phyloP scores from a whole-genome alignment of 2,113 vertebrate species.

The Syngnathus typhle region DNA sequence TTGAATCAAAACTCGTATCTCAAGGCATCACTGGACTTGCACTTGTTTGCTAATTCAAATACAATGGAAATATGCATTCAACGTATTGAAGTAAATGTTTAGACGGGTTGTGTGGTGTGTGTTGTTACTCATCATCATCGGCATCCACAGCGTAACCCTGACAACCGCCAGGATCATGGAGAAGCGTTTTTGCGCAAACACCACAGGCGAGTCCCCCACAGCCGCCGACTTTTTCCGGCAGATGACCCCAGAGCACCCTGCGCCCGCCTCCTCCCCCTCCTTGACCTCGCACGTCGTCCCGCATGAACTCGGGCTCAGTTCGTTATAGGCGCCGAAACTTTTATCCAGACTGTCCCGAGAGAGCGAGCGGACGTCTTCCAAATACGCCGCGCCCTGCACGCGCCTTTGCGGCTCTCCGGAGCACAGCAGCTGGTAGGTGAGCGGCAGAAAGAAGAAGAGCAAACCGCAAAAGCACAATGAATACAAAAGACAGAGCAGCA shows the following conservation, averaged over 20 bases:
- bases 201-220: constrained; percentile 60
- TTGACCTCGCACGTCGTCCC: constrained; percentile 31
- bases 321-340: constrained; percentile 64
- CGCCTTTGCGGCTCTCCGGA: constrained; percentile 76
- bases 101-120: background rate
- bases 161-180: constrained; percentile 85
- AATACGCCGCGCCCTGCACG: constrained; percentile 57
- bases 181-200: constrained; percentile 89
- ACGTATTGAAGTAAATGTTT: background rate
- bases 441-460: constrained; percentile 74
- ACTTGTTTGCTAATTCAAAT: background rate
- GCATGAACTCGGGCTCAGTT: constrained; percentile 49
- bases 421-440: constrained; percentile 82
- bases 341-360: constrained; percentile 68
- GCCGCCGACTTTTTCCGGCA: constrained; percentile 28
- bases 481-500: constrained; percentile 78
- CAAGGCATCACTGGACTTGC: background rate
- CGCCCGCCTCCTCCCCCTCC: constrained; percentile 39
- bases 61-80: background rate
- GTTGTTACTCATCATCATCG: constrained; percentile 86
- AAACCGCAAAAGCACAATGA: constrained; percentile 76
- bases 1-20: background rate
- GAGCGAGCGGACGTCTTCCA: constrained; percentile 59
- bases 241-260: constrained; percentile 30
- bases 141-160: constrained; percentile 88